These are phyloP conservation scores for Nothobranchius kuhntae DNA, from an alignment of 2,113 vertebrate genomes.

Conservation along the genomic window DNA sequence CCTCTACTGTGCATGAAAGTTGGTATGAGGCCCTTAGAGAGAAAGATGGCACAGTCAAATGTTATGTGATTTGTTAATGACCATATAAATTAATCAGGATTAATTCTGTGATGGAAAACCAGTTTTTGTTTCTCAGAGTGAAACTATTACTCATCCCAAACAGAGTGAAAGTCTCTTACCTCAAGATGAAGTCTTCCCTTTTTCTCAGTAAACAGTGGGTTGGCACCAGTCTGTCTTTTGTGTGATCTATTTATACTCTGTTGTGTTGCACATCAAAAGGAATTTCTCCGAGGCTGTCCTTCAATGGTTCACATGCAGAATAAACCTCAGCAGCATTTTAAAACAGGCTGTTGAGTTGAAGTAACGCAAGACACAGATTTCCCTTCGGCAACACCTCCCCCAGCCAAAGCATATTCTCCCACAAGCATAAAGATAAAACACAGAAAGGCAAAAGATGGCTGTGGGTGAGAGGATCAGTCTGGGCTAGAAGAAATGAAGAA, in stretches of 20 bases:
- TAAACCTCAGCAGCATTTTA: slow-evolving; percentile 43
- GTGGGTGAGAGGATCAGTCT: not conserved
- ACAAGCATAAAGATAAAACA: slow-evolving; percentile 20
- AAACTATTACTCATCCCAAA: slow-evolving; percentile 12
- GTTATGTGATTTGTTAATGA: too few species aligned
- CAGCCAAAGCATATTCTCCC: slow-evolving; percentile 40
- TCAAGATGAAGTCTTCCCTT: slow-evolving; percentile 26
- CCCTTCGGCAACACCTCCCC: slow-evolving; percentile 54
- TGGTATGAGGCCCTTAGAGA: too few species aligned
- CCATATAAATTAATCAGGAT: too few species aligned
- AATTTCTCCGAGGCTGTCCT: slow-evolving; percentile 59
- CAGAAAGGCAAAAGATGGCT: slow-evolving; percentile 15
- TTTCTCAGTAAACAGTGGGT: slow-evolving; percentile 16
- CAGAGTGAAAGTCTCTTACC: slow-evolving; percentile 15
- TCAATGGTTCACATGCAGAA: slow-evolving; percentile 50
- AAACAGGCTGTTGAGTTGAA: slow-evolving; percentile 62
- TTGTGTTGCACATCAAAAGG: slow-evolving; percentile 53
- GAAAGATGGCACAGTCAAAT: too few species aligned
- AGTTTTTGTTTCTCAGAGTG: not conserved
- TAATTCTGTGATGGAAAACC: not conserved
- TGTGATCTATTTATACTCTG: slow-evolving; percentile 61
- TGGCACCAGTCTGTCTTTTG: slow-evolving; percentile 43
- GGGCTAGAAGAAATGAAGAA: slow-evolving; percentile 3
- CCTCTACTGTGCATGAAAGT: not conserved
- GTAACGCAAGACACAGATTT: slow-evolving; percentile 53